Conservation (phyloP, 2,888 invertebrate species). For the Rhingia campestris region DNA sequence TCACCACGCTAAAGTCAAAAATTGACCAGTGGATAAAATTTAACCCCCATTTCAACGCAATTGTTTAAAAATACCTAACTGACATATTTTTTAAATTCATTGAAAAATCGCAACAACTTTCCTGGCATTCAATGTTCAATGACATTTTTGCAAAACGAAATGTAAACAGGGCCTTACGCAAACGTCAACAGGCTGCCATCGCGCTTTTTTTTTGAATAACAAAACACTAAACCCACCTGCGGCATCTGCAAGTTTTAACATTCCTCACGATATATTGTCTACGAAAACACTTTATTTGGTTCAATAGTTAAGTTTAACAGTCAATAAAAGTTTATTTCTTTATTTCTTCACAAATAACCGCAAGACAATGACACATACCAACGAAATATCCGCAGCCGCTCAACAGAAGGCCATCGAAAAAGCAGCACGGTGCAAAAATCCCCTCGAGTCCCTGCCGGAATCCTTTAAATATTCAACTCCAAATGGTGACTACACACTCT, state of each 20-base stretch:
- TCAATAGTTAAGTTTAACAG: not conserved
- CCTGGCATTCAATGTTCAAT: slow-evolving; percentile 12
- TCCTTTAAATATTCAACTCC: slow-evolving; percentile 76
- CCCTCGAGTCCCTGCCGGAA: slow-evolving; percentile 78
- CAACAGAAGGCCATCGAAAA: slow-evolving; percentile 81
- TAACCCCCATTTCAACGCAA: too few relatives aligned
- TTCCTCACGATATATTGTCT: not conserved
- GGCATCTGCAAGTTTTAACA: not conserved
- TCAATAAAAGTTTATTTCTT: not conserved
- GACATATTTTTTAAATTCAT: not conserved
- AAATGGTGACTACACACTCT: slow-evolving; percentile 77
- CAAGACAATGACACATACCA: slow-evolving; percentile 77
- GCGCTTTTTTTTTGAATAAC: slow-evolving; percentile 24
- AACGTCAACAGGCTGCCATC: not conserved
- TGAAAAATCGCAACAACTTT: not conserved
- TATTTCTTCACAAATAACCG: not conserved
- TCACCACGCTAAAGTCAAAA: too few relatives aligned
- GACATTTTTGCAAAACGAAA: not conserved
- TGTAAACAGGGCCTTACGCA: slow-evolving; percentile 1
- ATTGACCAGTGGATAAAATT: too few relatives aligned
- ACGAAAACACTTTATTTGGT: not conserved
- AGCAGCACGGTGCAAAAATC: slow-evolving; percentile 80
- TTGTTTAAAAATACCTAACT: not conserved
- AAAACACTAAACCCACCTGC: slow-evolving; percentile 28
- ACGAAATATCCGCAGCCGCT: slow-evolving; percentile 76